These are phyloP conservation scores for Xenopus petersii DNA, from an alignment of 2,797 vertebrate species.

Conservation along the genomic window DNA sequence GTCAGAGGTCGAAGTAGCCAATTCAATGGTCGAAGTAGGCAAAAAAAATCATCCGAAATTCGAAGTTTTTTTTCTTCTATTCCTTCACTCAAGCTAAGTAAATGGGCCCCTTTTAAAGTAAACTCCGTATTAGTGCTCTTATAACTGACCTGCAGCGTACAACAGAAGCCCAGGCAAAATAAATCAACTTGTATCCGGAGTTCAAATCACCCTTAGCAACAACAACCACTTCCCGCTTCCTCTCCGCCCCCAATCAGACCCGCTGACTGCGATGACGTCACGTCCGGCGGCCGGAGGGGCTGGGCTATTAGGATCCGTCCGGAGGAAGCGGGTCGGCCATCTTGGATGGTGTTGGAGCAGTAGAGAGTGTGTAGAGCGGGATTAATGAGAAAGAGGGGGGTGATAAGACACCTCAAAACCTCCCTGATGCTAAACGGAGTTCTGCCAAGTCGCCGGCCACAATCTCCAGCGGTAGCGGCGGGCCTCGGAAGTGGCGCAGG, in stretches of 20 bases:
- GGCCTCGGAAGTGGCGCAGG: background rate
- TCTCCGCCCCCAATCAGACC: conserved; percentile 21
- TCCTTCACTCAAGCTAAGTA: no score
- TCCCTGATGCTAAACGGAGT: conserved; percentile 33
- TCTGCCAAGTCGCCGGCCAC: conserved; percentile 12
- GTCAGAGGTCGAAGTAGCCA: no score
- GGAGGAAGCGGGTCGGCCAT: conserved; percentile 83
- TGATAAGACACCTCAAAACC: conserved; percentile 3
- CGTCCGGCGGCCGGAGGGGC: conserved; percentile 72
- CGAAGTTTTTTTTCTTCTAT: no score
- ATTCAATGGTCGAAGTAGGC: no score
- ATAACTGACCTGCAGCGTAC: no score
- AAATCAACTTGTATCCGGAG: no score
- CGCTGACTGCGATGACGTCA: conserved; percentile 53
- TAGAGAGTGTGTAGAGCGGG: conserved; percentile 21
- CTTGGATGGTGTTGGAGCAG: conserved; percentile 79
- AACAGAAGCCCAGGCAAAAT: no score
- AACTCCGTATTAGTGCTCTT: no score
- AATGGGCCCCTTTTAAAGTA: no score
- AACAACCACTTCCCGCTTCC: conserved; percentile 43
- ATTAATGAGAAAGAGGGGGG: background rate
- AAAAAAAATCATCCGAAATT: no score
- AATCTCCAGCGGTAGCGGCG: conserved; percentile 10
- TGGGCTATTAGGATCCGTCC: conserved; percentile 70
- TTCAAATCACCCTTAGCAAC: conserved; percentile 59